Percentiles rank a stretch among this genome's conserved stretches.
Evolutionary conservation across 2,888 invertebrate species (phyloP).

Genomic region (Mantis religiosa): DNA sequence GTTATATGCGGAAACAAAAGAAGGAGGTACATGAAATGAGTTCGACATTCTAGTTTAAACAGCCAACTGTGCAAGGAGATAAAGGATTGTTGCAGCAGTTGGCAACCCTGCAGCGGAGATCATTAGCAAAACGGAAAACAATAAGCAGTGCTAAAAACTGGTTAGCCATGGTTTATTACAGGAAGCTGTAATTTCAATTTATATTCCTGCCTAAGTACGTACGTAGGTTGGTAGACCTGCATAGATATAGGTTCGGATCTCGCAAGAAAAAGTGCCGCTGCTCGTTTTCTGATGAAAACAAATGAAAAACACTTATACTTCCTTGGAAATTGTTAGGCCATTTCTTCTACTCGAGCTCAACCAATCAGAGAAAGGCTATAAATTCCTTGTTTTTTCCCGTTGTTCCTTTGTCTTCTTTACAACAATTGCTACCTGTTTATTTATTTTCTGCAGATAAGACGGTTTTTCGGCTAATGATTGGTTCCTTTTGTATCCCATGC

Average conservation of each 20-base stretch:
- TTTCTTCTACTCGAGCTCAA: neutral
- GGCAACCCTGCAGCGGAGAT: neutral
- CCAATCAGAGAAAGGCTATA: neutral
- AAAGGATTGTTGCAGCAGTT: neutral
- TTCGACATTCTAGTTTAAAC: too few species aligned
- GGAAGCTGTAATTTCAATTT: neutral
- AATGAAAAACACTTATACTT: neutral
- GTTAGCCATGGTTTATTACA: neutral
- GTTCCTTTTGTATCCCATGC: too few species aligned
- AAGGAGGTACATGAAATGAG: too few species aligned
- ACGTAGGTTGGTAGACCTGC: too few species aligned
- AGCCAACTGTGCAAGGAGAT: too few species aligned
- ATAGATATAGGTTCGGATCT: too few species aligned
- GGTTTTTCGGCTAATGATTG: neutral
- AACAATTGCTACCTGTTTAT: neutral
- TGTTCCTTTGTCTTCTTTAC: neutral
- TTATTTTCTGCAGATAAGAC: neutral
- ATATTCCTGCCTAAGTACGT: neutral
- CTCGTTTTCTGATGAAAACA: neutral
- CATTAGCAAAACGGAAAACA: neutral
- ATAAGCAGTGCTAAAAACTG: neutral
- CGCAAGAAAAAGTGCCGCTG: neutral
- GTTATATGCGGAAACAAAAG: too few species aligned
- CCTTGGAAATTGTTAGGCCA: neutral
- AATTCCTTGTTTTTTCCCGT: neutral